Percentiles rank a stretch among this genome's conserved stretches.
phyloP scores from a whole-genome alignment of 2,113 vertebrate genomes.

The Thermophis baileyi region DNA sequence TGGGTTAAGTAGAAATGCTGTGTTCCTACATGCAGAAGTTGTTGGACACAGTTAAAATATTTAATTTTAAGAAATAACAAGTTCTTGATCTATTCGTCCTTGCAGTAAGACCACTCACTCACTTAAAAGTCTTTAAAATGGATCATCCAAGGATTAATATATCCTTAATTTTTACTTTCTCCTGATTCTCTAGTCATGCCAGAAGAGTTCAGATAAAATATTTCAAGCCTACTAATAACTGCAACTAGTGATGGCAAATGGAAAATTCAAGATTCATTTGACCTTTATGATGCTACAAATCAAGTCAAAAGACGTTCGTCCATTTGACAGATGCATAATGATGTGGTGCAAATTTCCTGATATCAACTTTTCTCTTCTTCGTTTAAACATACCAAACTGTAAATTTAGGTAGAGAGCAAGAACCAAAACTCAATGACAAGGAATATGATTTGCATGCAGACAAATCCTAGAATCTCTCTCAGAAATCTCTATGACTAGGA shows the following conservation, averaged over 20 bases:
- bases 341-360: neutral
- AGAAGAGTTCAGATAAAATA: neutral
- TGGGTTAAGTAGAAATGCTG: neutral
- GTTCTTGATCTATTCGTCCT: neutral
- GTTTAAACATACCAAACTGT: neutral
- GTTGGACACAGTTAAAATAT: neutral
- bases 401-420: neutral
- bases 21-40: neutral
- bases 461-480: neutral
- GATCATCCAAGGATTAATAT: neutral
- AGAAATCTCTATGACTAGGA: neutral
- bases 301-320: neutral
- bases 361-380: neutral
- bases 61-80: neutral
- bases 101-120: neutral
- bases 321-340: neutral
- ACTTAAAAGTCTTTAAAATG: neutral
- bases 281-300: neutral
- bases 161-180: neutral
- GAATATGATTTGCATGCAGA: neutral
- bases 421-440: neutral
- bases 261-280: neutral
- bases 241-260: neutral
- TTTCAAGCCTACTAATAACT: neutral
- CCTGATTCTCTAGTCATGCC: neutral